A percentile compares a stretch with the other conserved stretches of the same genome.
These are phyloP conservation scores for Falco biarmicus DNA, from an alignment of 2,797 vertebrate genomes.

Conservation along the genomic window DNA sequence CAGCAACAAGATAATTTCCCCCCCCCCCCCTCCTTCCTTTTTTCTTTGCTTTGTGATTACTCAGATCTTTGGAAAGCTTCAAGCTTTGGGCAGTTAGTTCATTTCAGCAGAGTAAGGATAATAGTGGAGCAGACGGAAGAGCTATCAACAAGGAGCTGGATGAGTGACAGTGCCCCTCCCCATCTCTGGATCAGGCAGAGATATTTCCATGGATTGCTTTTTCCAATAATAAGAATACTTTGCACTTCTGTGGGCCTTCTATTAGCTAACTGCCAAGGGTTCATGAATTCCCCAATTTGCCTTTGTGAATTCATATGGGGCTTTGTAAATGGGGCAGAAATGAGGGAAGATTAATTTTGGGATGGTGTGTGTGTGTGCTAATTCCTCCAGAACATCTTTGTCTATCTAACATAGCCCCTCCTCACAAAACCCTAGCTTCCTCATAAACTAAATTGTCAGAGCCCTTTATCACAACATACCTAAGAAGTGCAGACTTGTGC, in stretches of 20 bases:
- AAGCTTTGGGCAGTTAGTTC: background rate
- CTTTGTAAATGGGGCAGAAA: background rate
- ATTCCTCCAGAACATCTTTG: background rate
- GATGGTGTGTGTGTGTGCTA: background rate
- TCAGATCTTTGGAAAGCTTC: background rate
- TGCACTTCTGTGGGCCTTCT: background rate
- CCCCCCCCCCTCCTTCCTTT: fast-evolving
- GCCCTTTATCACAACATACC: background rate
- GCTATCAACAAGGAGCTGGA: background rate
- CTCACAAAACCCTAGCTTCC: background rate
- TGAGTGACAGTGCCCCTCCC: background rate
- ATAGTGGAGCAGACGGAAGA: background rate
- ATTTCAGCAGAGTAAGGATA: background rate
- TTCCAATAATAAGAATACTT: background rate
- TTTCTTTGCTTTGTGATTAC: background rate
- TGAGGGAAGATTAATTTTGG: background rate
- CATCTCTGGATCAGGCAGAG: background rate
- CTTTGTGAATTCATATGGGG: background rate
- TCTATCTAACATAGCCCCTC: background rate
- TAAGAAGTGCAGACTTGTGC: background rate
- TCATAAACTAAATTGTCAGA: background rate
- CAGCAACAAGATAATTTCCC: background rate
- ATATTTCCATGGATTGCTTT: background rate
- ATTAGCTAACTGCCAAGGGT: background rate
- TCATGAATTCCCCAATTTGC: background rate